A percentile compares a stretch with the other conserved stretches of the same genome.
Conservation (phyloP, 2,888 invertebrate species). For the Dasypolia templi region DNA sequence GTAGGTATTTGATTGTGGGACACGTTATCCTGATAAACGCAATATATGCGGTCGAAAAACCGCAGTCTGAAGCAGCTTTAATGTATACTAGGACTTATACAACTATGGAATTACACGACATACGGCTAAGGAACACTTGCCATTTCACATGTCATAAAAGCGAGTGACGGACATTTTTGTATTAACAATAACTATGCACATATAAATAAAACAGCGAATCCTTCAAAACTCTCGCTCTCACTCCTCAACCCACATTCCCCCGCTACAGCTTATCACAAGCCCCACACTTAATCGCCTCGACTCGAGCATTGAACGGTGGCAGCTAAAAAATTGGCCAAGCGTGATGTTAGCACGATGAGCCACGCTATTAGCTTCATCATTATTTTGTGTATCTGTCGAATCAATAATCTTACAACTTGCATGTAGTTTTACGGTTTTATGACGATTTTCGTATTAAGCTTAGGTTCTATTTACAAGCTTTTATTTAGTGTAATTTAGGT, state of each 20-base stretch:
- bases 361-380: constrained; percentile 58
- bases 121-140: neutral
- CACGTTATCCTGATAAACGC: neutral
- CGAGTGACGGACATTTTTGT: neutral
- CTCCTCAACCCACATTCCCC: constrained; percentile 17
- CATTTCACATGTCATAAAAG: neutral
- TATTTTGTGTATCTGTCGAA: constrained; percentile 41
- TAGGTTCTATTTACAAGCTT: too few relatives aligned
- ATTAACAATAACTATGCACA: neutral
- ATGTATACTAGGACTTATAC: neutral
- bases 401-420: constrained; percentile 14
- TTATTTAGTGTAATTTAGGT: too few relatives aligned
- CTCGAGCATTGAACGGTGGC: constrained; percentile 74
- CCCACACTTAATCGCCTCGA: constrained; percentile 65
- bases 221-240: neutral
- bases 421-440: constrained; percentile 1
- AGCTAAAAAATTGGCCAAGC: constrained; percentile 77
- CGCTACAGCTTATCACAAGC: constrained; percentile 47
- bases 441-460: neutral
- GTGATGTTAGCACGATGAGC: constrained; percentile 56
- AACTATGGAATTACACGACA: too few relatives aligned
- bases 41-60: too few relatives aligned
- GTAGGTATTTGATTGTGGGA: too few relatives aligned
- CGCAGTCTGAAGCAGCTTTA: too few relatives aligned
- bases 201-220: neutral